phyloP scores from a whole-genome alignment of 2,113 vertebrate species.

The Poeciliopsis occidentalis region DNA sequence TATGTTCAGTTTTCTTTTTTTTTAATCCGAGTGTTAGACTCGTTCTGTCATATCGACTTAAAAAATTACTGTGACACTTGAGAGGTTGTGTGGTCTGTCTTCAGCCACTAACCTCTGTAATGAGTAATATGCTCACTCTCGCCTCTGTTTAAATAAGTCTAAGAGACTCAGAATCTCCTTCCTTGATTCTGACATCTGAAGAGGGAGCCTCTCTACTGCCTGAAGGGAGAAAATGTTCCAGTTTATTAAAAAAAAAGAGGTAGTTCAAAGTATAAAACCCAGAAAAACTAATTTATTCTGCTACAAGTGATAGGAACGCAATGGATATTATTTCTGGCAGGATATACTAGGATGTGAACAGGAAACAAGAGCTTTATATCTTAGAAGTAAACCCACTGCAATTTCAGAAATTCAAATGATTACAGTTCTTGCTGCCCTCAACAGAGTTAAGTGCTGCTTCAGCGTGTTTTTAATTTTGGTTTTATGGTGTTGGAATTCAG shows the following conservation, averaged over 20 bases:
- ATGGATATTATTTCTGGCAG: conserved; percentile 20
- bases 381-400: conserved; percentile 2
- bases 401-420: neutral
- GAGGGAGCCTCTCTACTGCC: conserved; percentile 29
- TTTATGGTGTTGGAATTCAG: neutral
- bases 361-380: neutral
- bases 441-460: neutral
- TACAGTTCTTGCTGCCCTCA: neutral
- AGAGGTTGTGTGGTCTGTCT: conserved; percentile 56
- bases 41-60: conserved; percentile 18
- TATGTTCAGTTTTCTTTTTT: conserved; percentile 20
- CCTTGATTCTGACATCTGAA: conserved; percentile 51
- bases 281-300: conserved; percentile 22
- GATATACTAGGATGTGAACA: neutral
- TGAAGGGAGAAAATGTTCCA: conserved; percentile 19
- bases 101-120: conserved; percentile 28
- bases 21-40: conserved; percentile 6
- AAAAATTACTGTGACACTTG: conserved; percentile 39
- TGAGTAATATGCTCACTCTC: conserved; percentile 52
- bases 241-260: conserved; percentile 33
- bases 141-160: conserved; percentile 64
- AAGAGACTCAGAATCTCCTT: conserved; percentile 50
- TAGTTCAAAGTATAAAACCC: conserved; percentile 29
- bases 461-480: neutral
- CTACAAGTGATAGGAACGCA: conserved; percentile 4